Conservation (phyloP, 2,888 invertebrate genomes). For the Drosophila vallismaia region DNA sequence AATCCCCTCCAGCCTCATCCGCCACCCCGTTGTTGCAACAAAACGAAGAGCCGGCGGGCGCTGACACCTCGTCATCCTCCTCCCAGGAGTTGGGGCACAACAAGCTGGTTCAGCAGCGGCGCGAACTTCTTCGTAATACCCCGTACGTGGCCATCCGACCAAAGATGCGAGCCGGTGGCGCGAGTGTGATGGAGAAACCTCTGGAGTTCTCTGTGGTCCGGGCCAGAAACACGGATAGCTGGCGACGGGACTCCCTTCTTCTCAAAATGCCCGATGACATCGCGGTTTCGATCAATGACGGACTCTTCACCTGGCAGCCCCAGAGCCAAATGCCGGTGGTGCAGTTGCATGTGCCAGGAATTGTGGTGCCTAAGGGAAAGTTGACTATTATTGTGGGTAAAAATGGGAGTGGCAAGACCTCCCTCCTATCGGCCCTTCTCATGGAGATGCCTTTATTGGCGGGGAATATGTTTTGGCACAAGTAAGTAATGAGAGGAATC, state of each 20-base stretch:
- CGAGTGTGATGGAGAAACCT: slow-evolving; percentile 43
- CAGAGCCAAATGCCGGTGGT: slow-evolving; percentile 54
- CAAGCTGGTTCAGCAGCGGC: slow-evolving; percentile 70
- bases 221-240: slow-evolving; percentile 68
- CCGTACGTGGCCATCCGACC: slow-evolving; percentile 80
- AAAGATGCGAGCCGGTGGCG: slow-evolving; percentile 49
- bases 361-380: slow-evolving; percentile 85
- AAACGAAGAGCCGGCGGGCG: slow-evolving; percentile 44
- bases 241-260: slow-evolving; percentile 80
- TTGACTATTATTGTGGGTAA: slow-evolving; percentile 91
- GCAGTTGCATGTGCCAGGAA: slow-evolving; percentile 74
- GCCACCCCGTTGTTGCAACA: slow-evolving; percentile 66
- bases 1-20: slow-evolving; percentile 73
- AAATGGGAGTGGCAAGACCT: slow-evolving; percentile 92
- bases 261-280: slow-evolving; percentile 82
- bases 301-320: slow-evolving; percentile 74
- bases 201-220: slow-evolving; percentile 64
- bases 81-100: slow-evolving; percentile 58
- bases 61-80: slow-evolving; percentile 27
- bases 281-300: slow-evolving; percentile 81
- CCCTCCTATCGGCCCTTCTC: slow-evolving; percentile 89
- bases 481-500: slow-evolving; percentile 83
- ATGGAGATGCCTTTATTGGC: slow-evolving; percentile 90
- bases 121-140: slow-evolving; percentile 75
- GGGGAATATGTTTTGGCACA: slow-evolving; percentile 88